Conservation (phyloP, 2,888 invertebrate genomes). For the Mythimna lalbum region DNA sequence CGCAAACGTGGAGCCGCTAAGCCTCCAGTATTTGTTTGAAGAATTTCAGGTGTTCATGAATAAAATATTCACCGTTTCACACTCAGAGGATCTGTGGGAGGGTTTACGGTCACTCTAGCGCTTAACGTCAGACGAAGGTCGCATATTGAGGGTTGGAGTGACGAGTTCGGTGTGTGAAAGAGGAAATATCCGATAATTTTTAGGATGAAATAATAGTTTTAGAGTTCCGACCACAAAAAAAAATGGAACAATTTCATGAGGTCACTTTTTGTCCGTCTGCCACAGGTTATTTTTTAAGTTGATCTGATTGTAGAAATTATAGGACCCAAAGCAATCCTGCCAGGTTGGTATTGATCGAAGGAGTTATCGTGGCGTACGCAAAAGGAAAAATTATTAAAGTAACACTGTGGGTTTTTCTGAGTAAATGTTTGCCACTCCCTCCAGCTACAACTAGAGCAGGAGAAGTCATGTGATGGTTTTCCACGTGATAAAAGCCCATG, state of each 20-base stretch:
- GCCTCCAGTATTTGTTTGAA: constrained; percentile 57
- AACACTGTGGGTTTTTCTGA: no score
- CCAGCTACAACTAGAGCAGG: no score
- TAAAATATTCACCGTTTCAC: constrained; percentile 75
- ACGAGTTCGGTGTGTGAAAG: constrained; percentile 3
- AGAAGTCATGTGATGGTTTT: no score
- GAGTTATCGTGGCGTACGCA: no score
- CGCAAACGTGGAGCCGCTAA: constrained; percentile 25
- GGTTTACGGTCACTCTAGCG: constrained; percentile 62
- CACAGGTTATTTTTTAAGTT: neutral
- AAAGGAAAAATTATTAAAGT: no score
- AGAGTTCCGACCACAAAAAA: neutral
- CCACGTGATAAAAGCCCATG: neutral
- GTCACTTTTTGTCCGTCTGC: neutral
- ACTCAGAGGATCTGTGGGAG: constrained; percentile 54
- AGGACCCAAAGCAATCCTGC: no score
- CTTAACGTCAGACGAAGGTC: constrained; percentile 61
- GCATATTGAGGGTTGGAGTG: constrained; percentile 48
- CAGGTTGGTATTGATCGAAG: no score
- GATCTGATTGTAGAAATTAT: neutral
- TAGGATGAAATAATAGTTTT: neutral
- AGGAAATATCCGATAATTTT: constrained; percentile 3
- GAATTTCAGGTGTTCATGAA: constrained; percentile 74
- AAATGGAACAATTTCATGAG: neutral
- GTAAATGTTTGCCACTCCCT: no score